phyloP scores from a whole-genome alignment of 2,888 invertebrate genomes.

The Andrena marginata region DNA sequence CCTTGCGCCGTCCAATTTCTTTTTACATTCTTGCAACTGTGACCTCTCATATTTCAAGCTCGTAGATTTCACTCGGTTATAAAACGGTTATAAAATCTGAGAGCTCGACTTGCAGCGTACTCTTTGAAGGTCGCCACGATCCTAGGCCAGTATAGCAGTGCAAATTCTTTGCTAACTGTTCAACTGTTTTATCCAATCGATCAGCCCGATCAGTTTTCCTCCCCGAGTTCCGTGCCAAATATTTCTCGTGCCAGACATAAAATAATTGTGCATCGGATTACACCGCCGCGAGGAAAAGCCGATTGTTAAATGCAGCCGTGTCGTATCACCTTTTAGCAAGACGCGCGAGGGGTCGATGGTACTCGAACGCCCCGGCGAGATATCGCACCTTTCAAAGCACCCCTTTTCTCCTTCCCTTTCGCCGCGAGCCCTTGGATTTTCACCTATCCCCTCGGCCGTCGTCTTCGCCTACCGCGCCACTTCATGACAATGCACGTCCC shows the following conservation, averaged over 20 bases:
- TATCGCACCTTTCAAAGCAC: conserved; percentile 74
- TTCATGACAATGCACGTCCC: conserved; percentile 79
- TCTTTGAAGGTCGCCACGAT: too few species aligned
- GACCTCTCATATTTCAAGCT: not conserved
- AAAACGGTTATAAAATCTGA: too few species aligned
- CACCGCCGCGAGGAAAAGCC: conserved; percentile 1
- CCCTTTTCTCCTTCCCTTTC: conserved; percentile 59
- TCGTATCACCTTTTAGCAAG: conserved; percentile 79
- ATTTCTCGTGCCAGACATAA: too few species aligned
- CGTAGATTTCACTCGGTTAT: too few species aligned
- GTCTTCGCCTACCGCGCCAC: conserved; percentile 70
- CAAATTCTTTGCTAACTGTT: too few species aligned
- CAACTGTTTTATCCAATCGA: too few species aligned
- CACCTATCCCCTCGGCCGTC: conserved; percentile 52
- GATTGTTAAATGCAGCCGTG: conserved; percentile 71
- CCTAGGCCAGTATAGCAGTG: too few species aligned
- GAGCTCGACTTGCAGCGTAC: too few species aligned
- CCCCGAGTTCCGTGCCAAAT: too few species aligned
- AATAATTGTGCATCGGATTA: conserved; percentile 18
- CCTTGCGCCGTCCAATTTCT: too few species aligned
- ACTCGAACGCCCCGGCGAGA: conserved; percentile 76
- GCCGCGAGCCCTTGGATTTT: conserved; percentile 49
- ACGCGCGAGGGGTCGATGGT: conserved; percentile 78
- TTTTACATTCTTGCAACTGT: not conserved
- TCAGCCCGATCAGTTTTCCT: too few species aligned